Percentiles rank a stretch among this genome's conserved stretches.
Evolutionary conservation across 2,888 invertebrate species (phyloP).

Genomic region (Mylabris sibirica): DNA sequence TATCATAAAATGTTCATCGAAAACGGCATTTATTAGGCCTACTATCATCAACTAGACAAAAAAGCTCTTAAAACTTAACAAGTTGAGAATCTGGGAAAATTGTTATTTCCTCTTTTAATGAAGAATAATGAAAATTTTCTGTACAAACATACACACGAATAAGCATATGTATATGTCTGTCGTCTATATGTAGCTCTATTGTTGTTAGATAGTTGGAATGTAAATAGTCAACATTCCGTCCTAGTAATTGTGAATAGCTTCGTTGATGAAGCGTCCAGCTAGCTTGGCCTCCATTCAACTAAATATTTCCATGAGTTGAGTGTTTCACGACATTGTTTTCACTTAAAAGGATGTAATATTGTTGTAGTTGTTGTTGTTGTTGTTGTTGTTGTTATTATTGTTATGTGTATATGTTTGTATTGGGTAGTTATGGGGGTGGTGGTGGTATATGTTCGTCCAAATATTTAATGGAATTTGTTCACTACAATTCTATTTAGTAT

Average conservation of each 20-base stretch:
- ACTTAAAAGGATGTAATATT: conserved; percentile 40
- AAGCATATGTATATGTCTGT: neutral
- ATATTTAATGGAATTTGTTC: conserved; percentile 35
- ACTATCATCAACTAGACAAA: neutral
- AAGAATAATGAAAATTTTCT: neutral
- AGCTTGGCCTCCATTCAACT: conserved; percentile 51
- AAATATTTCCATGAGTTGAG: conserved; percentile 48
- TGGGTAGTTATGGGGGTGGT: conserved; percentile 15
- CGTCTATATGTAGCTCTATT: neutral
- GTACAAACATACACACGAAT: neutral
- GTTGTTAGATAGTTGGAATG: conserved; percentile 42
- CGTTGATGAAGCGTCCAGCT: conserved; percentile 60
- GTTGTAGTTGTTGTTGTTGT: conserved; percentile 38
- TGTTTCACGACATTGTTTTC: conserved; percentile 49
- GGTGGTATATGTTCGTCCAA: conserved; percentile 40
- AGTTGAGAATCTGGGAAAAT: neutral
- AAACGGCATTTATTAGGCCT: no score
- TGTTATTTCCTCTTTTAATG: neutral
- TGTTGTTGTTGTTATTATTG: conserved; percentile 38
- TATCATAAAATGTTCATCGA: no score
- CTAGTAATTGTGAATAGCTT: conserved; percentile 60
- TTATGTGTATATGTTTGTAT: no score
- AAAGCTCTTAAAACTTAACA: neutral
- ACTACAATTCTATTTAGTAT: conserved; percentile 41
- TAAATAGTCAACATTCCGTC: conserved; percentile 54